Percentiles rank a stretch among this genome's conserved stretches.
These are phyloP conservation scores for Teinopalpus imperialis DNA, from an alignment of 2,888 invertebrate genomes.

Conservation along the genomic window DNA sequence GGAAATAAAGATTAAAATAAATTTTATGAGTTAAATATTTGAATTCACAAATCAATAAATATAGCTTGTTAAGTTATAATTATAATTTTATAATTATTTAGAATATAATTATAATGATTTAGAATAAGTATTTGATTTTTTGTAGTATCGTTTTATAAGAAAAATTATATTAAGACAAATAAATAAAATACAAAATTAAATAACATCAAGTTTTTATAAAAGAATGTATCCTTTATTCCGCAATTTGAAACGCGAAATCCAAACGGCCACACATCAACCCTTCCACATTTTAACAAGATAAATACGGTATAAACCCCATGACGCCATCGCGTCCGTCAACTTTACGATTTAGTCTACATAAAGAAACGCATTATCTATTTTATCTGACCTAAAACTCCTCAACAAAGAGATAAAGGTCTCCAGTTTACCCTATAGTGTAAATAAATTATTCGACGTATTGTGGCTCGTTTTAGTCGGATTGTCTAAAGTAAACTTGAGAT, in stretches of 20 bases:
- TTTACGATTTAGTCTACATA: conserved; percentile 69
- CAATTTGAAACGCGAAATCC: neutral
- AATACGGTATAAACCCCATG: conserved; percentile 55
- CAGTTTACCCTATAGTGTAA: conserved; percentile 65
- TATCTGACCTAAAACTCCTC: conserved; percentile 68
- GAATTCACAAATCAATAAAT: too few species aligned
- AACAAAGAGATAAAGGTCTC: conserved; percentile 74
- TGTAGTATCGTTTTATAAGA: too few species aligned
- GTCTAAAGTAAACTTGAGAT: conserved; percentile 69
- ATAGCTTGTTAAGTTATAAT: too few species aligned
- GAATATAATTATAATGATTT: too few species aligned
- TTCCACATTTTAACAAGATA: conserved; percentile 33
- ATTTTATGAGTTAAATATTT: too few species aligned
- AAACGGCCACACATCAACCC: conserved; percentile 33
- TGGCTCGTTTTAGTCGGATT: conserved; percentile 51
- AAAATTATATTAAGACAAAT: too few species aligned
- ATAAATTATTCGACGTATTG: conserved; percentile 74
- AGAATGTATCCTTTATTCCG: too few species aligned
- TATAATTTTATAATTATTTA: too few species aligned
- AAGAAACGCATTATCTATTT: conserved; percentile 73
- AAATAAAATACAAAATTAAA: too few species aligned
- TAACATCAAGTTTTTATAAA: too few species aligned
- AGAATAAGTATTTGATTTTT: too few species aligned
- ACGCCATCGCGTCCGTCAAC: conserved; percentile 48
- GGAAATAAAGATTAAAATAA: too few species aligned